Conservation (phyloP, 2,888 invertebrate species). For the Protonemura montana region DNA sequence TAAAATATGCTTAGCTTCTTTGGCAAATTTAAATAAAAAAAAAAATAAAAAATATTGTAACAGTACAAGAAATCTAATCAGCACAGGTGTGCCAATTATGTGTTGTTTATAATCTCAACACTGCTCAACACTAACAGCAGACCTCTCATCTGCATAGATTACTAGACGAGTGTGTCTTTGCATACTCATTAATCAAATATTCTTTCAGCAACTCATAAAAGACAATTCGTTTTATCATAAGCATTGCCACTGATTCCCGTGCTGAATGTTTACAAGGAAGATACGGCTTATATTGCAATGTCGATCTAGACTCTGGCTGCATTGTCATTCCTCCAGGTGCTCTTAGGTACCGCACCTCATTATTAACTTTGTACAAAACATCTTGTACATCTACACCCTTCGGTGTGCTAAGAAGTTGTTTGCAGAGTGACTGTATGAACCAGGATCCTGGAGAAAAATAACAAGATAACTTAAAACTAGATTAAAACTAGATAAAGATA, state of each 20-base stretch:
- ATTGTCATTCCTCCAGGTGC: constrained; percentile 39
- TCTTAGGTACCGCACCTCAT: constrained; percentile 8
- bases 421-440: constrained; percentile 46
- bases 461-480: not conserved
- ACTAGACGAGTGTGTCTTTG: not conserved
- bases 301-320: constrained; percentile 36
- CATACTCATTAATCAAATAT: not conserved
- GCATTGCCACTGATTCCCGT: constrained; percentile 33
- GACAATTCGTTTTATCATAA: constrained; percentile 28
- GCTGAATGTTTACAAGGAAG: constrained; percentile 38
- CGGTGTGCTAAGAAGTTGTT: constrained; percentile 31
- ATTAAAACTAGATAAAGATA: no score
- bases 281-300: constrained; percentile 19
- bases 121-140: no score
- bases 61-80: no score
- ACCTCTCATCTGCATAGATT: not conserved
- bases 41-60: no score
- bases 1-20: no score
- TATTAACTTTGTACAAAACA: constrained; percentile 38
- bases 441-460: constrained; percentile 43
- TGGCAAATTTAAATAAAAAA: no score
- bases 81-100: no score
- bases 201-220: constrained; percentile 27
- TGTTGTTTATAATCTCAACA: no score
- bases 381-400: not conserved